phyloP scores from a whole-genome alignment of 2,797 vertebrate species.

The Lates japonicus region DNA sequence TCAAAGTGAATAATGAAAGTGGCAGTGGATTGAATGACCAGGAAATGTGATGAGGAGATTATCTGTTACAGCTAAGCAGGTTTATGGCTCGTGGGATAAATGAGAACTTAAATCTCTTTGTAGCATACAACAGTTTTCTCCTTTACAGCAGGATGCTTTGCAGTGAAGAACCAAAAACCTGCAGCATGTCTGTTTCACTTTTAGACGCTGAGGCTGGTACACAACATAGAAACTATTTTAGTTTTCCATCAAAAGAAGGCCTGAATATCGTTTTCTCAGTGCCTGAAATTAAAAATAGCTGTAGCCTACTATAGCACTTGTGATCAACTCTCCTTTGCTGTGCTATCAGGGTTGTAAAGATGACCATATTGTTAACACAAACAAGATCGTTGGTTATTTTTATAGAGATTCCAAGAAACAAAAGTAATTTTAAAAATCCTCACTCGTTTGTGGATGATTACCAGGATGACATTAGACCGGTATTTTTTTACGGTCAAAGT shows the following conservation, averaged over 20 bases:
- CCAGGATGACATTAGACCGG: no score
- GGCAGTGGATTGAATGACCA: conserved; percentile 52
- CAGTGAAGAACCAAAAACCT: conserved; percentile 4
- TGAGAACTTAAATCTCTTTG: conserved; percentile 64
- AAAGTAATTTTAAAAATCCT: no score
- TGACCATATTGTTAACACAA: no score
- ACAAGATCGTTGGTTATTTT: no score
- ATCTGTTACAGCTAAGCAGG: conserved; percentile 69
- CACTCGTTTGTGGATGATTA: no score
- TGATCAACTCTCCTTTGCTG: not conserved
- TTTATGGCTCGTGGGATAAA: conserved; percentile 59
- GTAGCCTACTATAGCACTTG: no score
- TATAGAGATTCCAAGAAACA: no score
- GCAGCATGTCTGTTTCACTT: not conserved
- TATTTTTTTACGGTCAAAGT: no score
- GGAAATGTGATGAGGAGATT: conserved; percentile 70
- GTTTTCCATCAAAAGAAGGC: not conserved
- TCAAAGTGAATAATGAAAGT: conserved; percentile 52
- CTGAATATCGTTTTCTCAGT: not conserved
- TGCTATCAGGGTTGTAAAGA: not conserved
- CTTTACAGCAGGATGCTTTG: conserved; percentile 20
- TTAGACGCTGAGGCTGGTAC: not conserved
- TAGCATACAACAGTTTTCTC: conserved; percentile 42
- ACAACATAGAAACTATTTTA: not conserved
- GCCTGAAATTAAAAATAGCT: not conserved